These are phyloP conservation scores for Chaetodon auriga DNA, from an alignment of 2,113 vertebrate genomes.

Conservation along the genomic window DNA sequence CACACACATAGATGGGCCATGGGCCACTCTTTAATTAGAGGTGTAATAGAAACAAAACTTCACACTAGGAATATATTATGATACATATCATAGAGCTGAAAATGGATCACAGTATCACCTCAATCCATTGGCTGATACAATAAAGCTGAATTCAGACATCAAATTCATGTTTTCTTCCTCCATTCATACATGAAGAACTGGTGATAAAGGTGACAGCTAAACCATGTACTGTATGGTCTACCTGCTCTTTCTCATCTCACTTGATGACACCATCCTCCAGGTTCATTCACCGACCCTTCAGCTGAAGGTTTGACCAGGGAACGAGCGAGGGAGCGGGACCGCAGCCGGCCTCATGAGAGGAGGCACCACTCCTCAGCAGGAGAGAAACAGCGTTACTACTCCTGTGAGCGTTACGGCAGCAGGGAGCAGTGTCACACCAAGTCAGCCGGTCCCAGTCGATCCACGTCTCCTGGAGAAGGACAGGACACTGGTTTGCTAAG, in stretches of 20 bases:
- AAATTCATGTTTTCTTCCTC: neutral
- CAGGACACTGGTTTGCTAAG: constrained; percentile 85
- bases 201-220: neutral
- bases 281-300: constrained; percentile 55
- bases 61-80: neutral
- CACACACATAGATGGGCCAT: neutral
- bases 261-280: constrained; percentile 25
- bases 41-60: neutral
- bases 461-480: constrained; percentile 89
- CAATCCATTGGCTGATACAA: neutral
- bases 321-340: constrained; percentile 90
- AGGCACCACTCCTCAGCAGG: constrained; percentile 90
- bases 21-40: constrained; percentile 23
- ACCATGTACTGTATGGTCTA: neutral
- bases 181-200: neutral
- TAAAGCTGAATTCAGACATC: too few species aligned
- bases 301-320: constrained; percentile 83
- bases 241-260: neutral
- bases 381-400: constrained; percentile 96
- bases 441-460: constrained; percentile 89
- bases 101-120: neutral
- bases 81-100: neutral
- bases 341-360: constrained; percentile 93
- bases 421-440: constrained; percentile 88
- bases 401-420: constrained; percentile 93